Percentiles rank a stretch among this genome's conserved stretches.
These are phyloP conservation scores for Rambutsinella grinnellia DNA, from an alignment of 2,888 invertebrate genomes.

Conservation along the genomic window DNA sequence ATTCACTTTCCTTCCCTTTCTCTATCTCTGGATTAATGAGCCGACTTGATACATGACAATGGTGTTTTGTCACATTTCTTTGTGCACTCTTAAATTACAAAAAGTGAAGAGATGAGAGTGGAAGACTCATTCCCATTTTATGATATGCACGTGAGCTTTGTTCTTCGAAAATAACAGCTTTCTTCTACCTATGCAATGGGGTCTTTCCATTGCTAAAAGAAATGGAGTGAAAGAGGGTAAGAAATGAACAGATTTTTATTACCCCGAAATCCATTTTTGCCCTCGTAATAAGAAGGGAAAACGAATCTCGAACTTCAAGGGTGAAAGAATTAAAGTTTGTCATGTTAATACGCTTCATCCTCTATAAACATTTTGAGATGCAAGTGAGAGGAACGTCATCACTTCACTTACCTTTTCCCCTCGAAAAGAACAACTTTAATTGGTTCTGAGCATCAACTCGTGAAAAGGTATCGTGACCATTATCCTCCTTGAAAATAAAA, in stretches of 20 bases:
- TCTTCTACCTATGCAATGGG: no score
- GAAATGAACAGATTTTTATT: conserved; percentile 30
- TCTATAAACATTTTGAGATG: background rate
- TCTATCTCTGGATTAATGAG: conserved; percentile 10
- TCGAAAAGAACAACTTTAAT: background rate
- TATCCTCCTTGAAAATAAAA: background rate
- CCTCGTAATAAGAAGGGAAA: background rate
- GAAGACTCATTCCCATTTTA: background rate
- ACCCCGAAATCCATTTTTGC: conserved; percentile 12
- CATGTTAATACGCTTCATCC: conserved; percentile 14
- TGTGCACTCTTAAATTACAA: background rate
- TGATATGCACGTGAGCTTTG: background rate
- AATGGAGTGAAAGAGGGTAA: no score
- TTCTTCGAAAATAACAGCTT: no score
- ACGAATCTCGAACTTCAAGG: no score
- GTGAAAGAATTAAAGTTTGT: conserved; percentile 25
- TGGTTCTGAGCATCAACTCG: conserved; percentile 12
- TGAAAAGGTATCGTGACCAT: background rate
- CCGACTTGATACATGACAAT: conserved; percentile 17
- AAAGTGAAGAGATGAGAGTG: background rate
- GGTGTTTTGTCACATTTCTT: conserved; percentile 26
- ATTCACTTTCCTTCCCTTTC: conserved; percentile 15
- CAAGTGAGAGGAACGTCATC: background rate
- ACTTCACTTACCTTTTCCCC: background rate
- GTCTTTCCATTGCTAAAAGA: no score